These are phyloP conservation scores for Cephalopterus ornatus DNA, from an alignment of 2,113 vertebrate species.

Conservation along the genomic window DNA sequence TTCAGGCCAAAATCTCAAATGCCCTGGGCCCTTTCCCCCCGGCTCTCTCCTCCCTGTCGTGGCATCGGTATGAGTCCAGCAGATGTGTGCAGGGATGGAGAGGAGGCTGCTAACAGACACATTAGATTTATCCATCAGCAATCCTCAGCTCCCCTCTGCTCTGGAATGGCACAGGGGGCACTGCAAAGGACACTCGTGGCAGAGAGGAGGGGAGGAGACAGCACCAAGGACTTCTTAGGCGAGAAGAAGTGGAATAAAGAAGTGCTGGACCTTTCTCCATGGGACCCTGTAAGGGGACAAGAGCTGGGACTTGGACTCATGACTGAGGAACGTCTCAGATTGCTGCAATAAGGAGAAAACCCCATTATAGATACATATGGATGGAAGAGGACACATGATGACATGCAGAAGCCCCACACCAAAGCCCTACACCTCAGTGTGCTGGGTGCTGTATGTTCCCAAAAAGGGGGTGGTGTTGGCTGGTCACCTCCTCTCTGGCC, in stretches of 20 bases:
- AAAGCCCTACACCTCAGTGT: neutral
- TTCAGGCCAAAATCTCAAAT: neutral
- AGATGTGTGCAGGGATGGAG: neutral
- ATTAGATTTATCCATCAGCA: accelerated
- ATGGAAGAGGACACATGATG: accelerated
- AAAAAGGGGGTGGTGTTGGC: neutral
- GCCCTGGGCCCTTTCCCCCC: neutral
- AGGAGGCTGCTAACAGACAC: neutral
- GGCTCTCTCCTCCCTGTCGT: neutral
- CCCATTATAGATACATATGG: accelerated
- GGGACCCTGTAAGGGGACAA: neutral
- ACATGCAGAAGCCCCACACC: neutral
- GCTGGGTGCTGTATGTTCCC: neutral
- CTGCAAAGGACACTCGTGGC: neutral
- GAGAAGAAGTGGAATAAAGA: neutral
- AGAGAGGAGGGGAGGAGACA: neutral
- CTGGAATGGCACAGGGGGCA: neutral
- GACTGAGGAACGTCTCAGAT: neutral
- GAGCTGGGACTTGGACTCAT: neutral
- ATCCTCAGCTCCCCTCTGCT: neutral
- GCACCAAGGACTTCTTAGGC: neutral
- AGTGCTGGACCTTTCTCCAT: neutral
- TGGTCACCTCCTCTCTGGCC: neutral
- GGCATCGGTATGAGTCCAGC: neutral
- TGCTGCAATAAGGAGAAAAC: neutral